Percentiles rank a stretch among this genome's conserved stretches.
These are phyloP conservation scores for Caretta caretta DNA, from an alignment of 2,113 vertebrate genomes.

Conservation along the genomic window DNA sequence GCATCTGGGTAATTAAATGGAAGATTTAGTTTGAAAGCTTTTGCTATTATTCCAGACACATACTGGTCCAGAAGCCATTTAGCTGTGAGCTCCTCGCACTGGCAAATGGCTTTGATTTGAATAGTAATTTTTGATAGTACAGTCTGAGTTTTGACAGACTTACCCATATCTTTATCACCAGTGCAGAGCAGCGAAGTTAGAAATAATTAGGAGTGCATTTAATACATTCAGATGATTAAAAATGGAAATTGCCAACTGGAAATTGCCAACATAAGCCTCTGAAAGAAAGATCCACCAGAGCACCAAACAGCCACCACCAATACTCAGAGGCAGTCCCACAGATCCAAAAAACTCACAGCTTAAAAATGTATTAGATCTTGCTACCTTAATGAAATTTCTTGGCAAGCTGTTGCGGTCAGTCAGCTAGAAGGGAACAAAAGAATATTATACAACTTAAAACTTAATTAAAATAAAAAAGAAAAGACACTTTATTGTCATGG, in stretches of 20 bases:
- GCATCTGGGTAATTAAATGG: constrained; percentile 58
- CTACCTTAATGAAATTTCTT: constrained; percentile 56
- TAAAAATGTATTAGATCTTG: not conserved
- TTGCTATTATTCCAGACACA: constrained; percentile 9
- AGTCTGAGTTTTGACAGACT: constrained; percentile 5
- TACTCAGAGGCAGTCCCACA: constrained; percentile 1
- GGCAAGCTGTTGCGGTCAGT: constrained; percentile 52
- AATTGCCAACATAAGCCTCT: constrained; percentile 20
- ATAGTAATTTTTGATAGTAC: not conserved
- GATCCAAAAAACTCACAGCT: not conserved
- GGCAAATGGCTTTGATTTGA: constrained; percentile 27
- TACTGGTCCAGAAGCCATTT: constrained; percentile 17
- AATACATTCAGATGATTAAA: constrained; percentile 19
- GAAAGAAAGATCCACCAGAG: constrained; percentile 41
- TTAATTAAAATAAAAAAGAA: not conserved
- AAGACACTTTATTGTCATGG: not conserved
- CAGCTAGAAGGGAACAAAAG: constrained; percentile 55
- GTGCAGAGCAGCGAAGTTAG: constrained; percentile 16
- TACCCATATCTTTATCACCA: constrained; percentile 1
- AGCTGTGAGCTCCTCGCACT: not conserved
- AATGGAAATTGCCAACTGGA: constrained; percentile 36
- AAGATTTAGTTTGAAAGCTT: constrained; percentile 41
- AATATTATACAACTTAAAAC: constrained; percentile 1
- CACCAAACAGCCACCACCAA: constrained; percentile 19
- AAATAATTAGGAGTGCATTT: constrained; percentile 28